phyloP scores from a whole-genome alignment of 2,888 invertebrate genomes.

The Macrophya annulata region DNA sequence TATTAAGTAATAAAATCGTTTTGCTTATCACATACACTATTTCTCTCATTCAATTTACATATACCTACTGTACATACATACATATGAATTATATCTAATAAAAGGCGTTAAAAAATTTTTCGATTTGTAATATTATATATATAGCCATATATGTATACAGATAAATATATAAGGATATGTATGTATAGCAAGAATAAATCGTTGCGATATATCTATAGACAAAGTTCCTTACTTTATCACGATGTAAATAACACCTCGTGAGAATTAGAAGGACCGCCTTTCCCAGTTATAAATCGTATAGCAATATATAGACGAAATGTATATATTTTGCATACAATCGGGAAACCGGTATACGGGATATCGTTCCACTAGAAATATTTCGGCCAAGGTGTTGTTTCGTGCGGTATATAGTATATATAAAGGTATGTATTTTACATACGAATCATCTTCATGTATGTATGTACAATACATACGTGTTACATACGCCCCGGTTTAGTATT shows the following conservation, averaged over 20 bases:
- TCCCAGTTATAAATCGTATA: conserved; percentile 28
- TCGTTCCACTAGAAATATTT: conserved; percentile 66
- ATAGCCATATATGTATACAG: no score
- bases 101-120: conserved; percentile 8
- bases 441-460: not conserved
- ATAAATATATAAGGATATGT: no score
- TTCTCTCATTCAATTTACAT: not conserved
- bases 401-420: not conserved
- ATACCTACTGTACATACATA: not conserved
- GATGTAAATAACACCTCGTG: conserved; percentile 35
- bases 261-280: conserved; percentile 35
- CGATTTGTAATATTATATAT: conserved; percentile 11
- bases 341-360: conserved; percentile 59
- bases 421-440: not conserved
- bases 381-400: conserved; percentile 67
- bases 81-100: not conserved
- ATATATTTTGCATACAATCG: conserved; percentile 72
- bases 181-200: no score
- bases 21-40: not conserved
- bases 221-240: conserved; percentile 16
- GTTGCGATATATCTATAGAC: not conserved
- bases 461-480: no score
- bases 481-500: not conserved
- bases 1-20: conserved; percentile 7
- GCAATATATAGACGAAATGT: conserved; percentile 65